Base-by-base conservation (phyloP, 1,140 invertebrate species). In the Hirudo medicinalis region DNA sequence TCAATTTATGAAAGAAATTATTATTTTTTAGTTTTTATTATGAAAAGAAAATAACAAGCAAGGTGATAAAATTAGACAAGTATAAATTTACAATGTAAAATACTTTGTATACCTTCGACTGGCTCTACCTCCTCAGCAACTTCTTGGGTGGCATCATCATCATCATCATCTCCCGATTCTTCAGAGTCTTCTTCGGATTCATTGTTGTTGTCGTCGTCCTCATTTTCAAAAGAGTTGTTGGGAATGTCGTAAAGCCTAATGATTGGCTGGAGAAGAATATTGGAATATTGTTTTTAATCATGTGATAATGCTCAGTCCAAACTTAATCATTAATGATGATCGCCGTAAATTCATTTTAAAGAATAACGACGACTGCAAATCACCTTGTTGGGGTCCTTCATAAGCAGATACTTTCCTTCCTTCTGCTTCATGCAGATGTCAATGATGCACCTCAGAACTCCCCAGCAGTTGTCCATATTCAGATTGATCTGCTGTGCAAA, bases 381-480 rank as follows among this genome's bases (percentile, higher is more conserved):
- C 54, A 80, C 79, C 84, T 98, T 97, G 82, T 96, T 97, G 0
- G 96, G 97, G 84, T 99, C 96, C 82, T 99, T 98, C 91, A 99
- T 93, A 73, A 99, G 94, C 71, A 99, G 85, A 81, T 97, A 99
- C 84, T 88, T 86, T 76, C 97, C 97, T 81, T 97, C 92, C 76
- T 94, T 91, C 77, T 98, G 90, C 80, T 95, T 95, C 90, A 97
- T 93, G 76, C 94, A 94, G 72, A 95, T 90, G 79, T 99, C 95
- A 78, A 99, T 91, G 75, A 99, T 95, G 80, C 94, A 98, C 8
- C 95, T 86, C n/a, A 99, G 82, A 70, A 99, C 92, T 73, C 95
- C 97, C 96, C 96, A 99, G 2, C 91, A 94, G 82, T 99, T 99
- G 79, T 99, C 97, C 93, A 99, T 95, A 79, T 95, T 98, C 74